Conservation (phyloP, 2,113 vertebrate genomes). For the Ailurus styani region DNA sequence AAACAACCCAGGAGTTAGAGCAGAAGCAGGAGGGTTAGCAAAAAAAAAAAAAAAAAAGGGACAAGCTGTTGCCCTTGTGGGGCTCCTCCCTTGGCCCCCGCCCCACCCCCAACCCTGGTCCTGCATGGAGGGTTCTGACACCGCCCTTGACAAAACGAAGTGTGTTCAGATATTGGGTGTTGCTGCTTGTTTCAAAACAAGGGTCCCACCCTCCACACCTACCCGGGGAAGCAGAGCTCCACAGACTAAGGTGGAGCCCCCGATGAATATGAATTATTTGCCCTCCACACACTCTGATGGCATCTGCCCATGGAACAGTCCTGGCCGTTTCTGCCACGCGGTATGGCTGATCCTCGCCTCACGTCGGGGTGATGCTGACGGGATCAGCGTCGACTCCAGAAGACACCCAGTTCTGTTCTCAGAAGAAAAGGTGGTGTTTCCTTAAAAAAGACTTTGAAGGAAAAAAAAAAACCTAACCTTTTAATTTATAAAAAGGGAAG, state of each 20-base stretch:
- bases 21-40: neutral
- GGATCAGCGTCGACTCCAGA: neutral
- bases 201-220: rapidly evolving
- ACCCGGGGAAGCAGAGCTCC: neutral
- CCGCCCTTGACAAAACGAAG: neutral
- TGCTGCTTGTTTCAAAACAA: neutral
- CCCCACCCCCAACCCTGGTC: too few relatives aligned
- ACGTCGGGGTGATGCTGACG: rapidly evolving
- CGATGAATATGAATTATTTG: rapidly evolving
- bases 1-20: neutral
- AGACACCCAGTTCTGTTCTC: neutral
- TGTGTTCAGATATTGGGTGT: neutral
- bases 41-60: neutral
- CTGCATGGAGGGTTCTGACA: neutral
- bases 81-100: too few relatives aligned
- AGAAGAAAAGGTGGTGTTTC: neutral
- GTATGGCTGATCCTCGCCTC: rapidly evolving
- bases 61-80: neutral
- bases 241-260: neutral
- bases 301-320: rapidly evolving
- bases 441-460: neutral
- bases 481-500: neutral
- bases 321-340: rapidly evolving
- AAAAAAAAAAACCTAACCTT: neutral
- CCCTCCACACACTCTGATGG: neutral